These are phyloP conservation scores for Platanista minor DNA, from an alignment of 2,113 vertebrate species.

Conservation along the genomic window DNA sequence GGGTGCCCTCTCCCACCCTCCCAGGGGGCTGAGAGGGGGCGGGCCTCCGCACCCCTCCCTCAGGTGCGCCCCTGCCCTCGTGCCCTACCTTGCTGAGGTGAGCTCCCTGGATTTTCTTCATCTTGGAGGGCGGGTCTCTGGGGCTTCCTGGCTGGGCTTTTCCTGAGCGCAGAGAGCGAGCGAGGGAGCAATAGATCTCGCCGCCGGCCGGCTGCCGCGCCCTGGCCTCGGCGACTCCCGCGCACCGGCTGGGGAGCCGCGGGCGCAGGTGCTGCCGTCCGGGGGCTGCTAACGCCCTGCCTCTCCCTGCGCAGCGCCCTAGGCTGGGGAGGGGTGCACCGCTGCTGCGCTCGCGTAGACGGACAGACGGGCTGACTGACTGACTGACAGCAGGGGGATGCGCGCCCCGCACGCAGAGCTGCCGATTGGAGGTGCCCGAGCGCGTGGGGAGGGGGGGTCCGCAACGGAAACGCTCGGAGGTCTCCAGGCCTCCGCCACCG, in stretches of 20 bases:
- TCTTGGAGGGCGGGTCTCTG: conserved; percentile 74
- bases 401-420: conserved; percentile 57
- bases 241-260: conserved; percentile 33
- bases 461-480: background rate
- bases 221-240: conserved; percentile 51
- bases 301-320: background rate
- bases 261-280: conserved; percentile 21
- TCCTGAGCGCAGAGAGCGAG: background rate
- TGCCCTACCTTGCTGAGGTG: conserved; percentile 82
- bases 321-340: background rate
- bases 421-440: conserved; percentile 53
- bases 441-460: background rate
- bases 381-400: background rate
- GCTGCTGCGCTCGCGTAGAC: background rate
- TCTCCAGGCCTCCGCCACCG: background rate
- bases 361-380: background rate
- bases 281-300: background rate
- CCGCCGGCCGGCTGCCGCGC: background rate
- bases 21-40: background rate
- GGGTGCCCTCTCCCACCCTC: background rate
- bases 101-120: conserved; percentile 82
- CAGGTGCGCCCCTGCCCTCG: background rate
- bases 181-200: background rate
- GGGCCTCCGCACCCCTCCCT: background rate
- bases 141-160: background rate